phyloP scores from a whole-genome alignment of 2,888 invertebrate species.

The Watsonalla cultraria region DNA sequence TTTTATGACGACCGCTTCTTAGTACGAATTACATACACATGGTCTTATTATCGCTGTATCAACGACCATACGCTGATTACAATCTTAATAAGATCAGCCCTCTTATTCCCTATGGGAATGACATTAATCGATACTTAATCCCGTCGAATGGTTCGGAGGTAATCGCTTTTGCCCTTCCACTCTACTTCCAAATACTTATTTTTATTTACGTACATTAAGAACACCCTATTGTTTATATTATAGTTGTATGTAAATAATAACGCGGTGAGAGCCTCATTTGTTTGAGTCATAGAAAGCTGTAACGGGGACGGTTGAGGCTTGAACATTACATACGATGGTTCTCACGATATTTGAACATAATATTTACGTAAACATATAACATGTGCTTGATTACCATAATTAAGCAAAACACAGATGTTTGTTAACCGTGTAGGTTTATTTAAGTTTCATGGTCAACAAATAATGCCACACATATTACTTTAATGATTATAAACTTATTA shows the following conservation, averaged over 20 bases:
- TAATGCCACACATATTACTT: no score
- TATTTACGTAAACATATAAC: no score
- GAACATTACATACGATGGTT: no score
- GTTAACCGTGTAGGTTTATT: no score
- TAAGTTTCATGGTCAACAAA: no score
- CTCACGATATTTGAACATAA: no score
- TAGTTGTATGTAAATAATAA: not conserved
- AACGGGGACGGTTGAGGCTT: no score
- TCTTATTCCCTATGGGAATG: not conserved
- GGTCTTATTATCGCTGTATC: conserved; percentile 2
- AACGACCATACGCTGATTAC: not conserved
- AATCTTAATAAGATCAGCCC: not conserved
- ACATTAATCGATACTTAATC: not conserved
- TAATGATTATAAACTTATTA: no score
- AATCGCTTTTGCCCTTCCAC: not conserved
- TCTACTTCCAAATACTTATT: not conserved
- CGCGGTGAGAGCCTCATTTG: no score
- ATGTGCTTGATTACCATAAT: no score
- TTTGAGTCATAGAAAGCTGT: no score
- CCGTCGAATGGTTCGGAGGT: not conserved
- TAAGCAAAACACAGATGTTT: no score
- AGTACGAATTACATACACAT: conserved; percentile 5
- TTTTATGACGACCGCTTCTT: conserved; percentile 12
- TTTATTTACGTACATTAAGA: not conserved
- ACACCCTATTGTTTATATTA: not conserved